Conservation (phyloP, 2,113 vertebrate species). For the Dissostichus mawsoni region DNA sequence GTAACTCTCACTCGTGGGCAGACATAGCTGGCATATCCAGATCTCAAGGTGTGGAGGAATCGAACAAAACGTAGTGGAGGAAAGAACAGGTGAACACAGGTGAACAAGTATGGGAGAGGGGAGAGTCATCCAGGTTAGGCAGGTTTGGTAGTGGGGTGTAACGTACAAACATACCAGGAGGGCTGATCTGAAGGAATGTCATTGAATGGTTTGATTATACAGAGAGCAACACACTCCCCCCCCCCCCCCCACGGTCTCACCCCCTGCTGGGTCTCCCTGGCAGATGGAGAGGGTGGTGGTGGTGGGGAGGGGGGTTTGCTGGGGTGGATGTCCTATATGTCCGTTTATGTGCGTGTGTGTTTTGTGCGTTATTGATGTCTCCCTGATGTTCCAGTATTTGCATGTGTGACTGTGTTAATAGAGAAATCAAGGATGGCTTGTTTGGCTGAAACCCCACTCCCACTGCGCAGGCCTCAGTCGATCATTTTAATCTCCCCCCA, state of each 20-base stretch:
- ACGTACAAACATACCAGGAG: constrained; percentile 63
- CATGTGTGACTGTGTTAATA: constrained; percentile 64
- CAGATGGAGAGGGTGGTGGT: constrained; percentile 72
- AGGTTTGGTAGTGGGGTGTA: constrained; percentile 74
- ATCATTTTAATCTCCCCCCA: constrained; percentile 86
- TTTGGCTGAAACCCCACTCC: constrained; percentile 72
- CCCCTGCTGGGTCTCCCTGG: constrained; percentile 78
- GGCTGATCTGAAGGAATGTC: constrained; percentile 78
- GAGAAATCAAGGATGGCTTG: constrained; percentile 79
- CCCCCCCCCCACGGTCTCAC: constrained; percentile 38
- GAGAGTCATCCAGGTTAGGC: constrained; percentile 77
- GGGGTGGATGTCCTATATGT: constrained; percentile 48
- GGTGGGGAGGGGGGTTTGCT: background rate
- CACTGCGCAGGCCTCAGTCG: constrained; percentile 79
- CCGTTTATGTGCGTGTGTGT: constrained; percentile 42
- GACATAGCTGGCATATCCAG: constrained; percentile 49
- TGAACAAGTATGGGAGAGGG: constrained; percentile 39
- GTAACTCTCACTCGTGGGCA: constrained; percentile 44
- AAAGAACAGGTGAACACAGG: constrained; percentile 2
- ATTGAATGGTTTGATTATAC: constrained; percentile 72
- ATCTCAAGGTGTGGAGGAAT: constrained; percentile 65
- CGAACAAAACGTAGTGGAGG: constrained; percentile 1
- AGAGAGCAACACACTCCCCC: constrained; percentile 56
- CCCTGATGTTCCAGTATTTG: constrained; percentile 52
- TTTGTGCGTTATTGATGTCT: constrained; percentile 53